Evolutionary conservation across 1,140 invertebrate species (phyloP).

Genomic region (Pristionchus pacificus): DNA sequence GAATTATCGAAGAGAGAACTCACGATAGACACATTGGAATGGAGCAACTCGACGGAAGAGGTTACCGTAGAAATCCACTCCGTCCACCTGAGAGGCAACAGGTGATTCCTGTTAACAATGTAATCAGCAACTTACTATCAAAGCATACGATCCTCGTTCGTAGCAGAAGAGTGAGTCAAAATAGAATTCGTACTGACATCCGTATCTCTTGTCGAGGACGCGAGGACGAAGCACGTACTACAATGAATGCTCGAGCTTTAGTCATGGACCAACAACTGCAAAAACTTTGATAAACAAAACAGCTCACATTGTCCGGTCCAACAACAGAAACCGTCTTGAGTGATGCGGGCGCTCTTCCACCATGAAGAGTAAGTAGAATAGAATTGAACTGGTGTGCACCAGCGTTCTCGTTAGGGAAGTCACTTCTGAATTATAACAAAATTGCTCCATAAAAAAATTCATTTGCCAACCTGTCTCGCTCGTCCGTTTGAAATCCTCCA

Average conservation of each 20-base stretch:
- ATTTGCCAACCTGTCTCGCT: background rate
- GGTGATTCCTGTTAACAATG: no score
- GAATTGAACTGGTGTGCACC: background rate
- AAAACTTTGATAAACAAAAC: background rate
- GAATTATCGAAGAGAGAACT: no score
- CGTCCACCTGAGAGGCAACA: background rate
- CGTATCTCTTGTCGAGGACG: background rate
- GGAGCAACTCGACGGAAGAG: background rate
- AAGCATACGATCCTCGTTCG: background rate
- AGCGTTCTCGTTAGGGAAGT: background rate
- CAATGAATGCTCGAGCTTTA: no score
- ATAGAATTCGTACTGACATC: background rate
- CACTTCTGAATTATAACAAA: background rate
- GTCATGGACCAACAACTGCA: background rate
- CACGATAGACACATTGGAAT: background rate
- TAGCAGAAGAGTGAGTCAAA: background rate
- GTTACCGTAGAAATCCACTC: background rate
- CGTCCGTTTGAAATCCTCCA: background rate
- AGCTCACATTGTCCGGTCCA: background rate
- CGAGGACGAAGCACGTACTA: background rate
- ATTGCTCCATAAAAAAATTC: background rate
- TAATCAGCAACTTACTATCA: background rate
- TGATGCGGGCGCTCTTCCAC: background rate
- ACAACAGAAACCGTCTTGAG: background rate
- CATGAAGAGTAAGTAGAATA: background rate